phyloP scores from a whole-genome alignment of 2,113 vertebrate species.

The Dipodomys ordii region DNA sequence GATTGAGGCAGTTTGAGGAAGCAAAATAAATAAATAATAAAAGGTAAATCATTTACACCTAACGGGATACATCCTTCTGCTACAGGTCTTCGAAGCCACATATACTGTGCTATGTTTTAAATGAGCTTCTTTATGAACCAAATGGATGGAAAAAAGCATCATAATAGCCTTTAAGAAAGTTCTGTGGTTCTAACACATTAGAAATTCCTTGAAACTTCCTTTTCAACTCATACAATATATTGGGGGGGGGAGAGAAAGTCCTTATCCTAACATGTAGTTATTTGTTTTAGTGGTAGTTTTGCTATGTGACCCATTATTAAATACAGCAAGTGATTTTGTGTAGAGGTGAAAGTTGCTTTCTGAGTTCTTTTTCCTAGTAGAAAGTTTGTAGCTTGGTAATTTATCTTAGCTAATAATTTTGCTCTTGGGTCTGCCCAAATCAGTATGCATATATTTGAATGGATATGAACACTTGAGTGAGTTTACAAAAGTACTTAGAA shows the following conservation, averaged over 20 bases:
- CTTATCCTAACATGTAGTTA: background rate
- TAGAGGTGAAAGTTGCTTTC: background rate
- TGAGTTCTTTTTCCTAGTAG: background rate
- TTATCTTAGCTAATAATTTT: conserved; percentile 29
- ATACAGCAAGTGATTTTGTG: background rate
- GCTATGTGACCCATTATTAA: background rate
- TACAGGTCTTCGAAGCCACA: background rate
- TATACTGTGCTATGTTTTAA: conserved; percentile 27
- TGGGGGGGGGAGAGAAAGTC: too few relatives aligned
- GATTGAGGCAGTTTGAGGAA: background rate
- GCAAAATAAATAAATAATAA: conserved; percentile 3
- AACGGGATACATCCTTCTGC: background rate
- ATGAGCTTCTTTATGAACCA: conserved; percentile 38
- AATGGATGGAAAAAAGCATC: background rate
- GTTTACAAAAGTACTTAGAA: background rate
- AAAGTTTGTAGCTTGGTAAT: background rate
- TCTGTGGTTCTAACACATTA: background rate
- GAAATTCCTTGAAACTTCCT: background rate
- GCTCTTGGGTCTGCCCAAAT: background rate
- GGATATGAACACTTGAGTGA: background rate
- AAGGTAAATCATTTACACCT: background rate
- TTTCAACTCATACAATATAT: too few relatives aligned
- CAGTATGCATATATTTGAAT: background rate
- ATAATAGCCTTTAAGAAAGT: background rate
- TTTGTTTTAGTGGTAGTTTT: conserved; percentile 15